Evolutionary conservation across 2,888 invertebrate species (phyloP), one percentile per base, ranked within the genome.

Genomic region (Neoitamus cyanurus): DNA sequence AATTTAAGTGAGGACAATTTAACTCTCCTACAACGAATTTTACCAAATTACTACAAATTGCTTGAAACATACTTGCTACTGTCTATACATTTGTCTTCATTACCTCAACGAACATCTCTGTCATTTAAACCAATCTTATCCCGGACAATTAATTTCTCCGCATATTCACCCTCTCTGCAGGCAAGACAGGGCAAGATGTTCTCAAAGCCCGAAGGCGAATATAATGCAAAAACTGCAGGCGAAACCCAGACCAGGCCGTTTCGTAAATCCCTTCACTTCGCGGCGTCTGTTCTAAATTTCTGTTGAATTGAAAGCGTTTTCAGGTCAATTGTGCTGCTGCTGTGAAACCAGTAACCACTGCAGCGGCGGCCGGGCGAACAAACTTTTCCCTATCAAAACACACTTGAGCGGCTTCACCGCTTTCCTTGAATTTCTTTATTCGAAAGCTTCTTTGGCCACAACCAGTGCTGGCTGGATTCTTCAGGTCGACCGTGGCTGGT

Each of bases 361-460:
- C 58, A 15, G 25, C 58, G 58, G 58, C 58, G 58, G 58, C 58
- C 15, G 20, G 58, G 58, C 58, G 58, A 58, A 58, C 58, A 58
- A 20, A 25, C 58, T 58, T 58, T 58, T 58, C 58, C 25, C 20
- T 58, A 58, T 58, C 58, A 58, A 58, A 58, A 58, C 58, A 58
- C 58, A 58, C 25, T 3, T 58, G 58, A 58, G 25, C 20, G 58
- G 58, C 15, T 58, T 58, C 20, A 1, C 58, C 25, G 58, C 58
- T 58, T 58, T 58, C 58, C 58, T 58, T 58, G 58, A 58, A 58
- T 58, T 58, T 58, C 58, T 25, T 58, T 58, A 58, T 58, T 58
- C 20, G 58, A 58, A 58, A 58, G 58, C 58, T 58, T 58, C 58
- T 58, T 58, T 58, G 58, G 7, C 58, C 20, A 20, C 58, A 6